A percentile compares a stretch with the other conserved stretches of the same genome.
These are phyloP conservation scores for Eonycteris spelaea DNA, from an alignment of 2,113 vertebrate genomes.

Conservation along the genomic window DNA sequence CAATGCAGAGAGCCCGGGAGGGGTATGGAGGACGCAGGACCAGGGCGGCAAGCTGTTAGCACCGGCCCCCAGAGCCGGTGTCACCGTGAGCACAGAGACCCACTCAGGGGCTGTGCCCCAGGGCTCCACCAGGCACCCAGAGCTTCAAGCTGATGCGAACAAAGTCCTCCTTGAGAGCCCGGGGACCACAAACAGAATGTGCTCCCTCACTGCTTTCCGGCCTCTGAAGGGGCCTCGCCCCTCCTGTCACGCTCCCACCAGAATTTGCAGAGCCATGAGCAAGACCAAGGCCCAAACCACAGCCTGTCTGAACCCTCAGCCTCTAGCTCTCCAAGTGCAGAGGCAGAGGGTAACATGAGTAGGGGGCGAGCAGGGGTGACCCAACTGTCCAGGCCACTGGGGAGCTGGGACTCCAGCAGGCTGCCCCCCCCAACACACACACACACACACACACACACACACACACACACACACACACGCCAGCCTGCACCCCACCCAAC, in stretches of 20 bases:
- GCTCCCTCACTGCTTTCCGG: background rate
- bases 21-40: too few relatives aligned
- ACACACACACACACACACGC: too few relatives aligned
- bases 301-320: background rate
- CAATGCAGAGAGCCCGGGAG: background rate
- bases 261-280: background rate
- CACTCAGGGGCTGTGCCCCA: background rate
- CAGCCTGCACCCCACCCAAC: background rate
- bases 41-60: background rate
- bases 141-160: background rate
- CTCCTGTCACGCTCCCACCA: background rate
- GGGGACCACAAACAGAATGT: accelerated
- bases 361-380: background rate
- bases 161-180: background rate
- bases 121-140: background rate
- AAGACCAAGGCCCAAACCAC: background rate
- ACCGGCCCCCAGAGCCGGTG: background rate
- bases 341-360: accelerated
- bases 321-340: background rate
- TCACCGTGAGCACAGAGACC: accelerated
- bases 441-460: too few relatives aligned
- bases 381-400: background rate
- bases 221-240: background rate
- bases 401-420: background rate
- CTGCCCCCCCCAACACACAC: too few relatives aligned